Conservation (phyloP, 2,888 invertebrate species). For the Sussaba pulchella region DNA sequence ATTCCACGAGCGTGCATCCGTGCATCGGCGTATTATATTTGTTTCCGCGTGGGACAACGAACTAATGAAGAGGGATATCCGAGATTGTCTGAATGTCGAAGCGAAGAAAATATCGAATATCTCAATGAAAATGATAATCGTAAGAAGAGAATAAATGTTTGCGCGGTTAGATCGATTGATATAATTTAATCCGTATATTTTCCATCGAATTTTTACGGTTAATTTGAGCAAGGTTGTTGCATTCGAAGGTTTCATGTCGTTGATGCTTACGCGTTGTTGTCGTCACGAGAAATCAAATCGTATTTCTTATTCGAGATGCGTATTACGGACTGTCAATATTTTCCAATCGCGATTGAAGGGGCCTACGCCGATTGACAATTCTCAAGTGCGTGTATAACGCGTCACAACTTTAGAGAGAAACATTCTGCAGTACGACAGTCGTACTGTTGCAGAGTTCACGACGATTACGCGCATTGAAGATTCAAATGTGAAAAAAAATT, state of each 20-base stretch:
- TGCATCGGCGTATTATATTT: background rate
- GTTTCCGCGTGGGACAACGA: background rate
- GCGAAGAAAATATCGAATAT: background rate
- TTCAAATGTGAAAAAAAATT: no score
- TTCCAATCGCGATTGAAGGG: no score
- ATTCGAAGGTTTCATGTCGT: background rate
- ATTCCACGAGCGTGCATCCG: background rate
- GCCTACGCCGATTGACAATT: no score
- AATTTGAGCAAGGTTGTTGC: background rate
- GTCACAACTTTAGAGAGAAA: no score
- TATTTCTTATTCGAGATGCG: no score
- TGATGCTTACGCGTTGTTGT: background rate
- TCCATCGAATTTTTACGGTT: background rate
- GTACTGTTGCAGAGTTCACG: no score
- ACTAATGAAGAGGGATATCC: background rate
- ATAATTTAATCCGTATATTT: background rate
- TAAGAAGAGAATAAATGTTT: no score
- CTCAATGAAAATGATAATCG: background rate
- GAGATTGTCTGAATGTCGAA: background rate
- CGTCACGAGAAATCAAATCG: background rate
- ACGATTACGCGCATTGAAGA: no score
- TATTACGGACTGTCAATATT: no score
- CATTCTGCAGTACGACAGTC: no score
- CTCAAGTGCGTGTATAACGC: no score
- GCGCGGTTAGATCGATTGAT: no score